These are phyloP conservation scores for Aplysina aerophoba DNA, from an alignment of 37 sponge, comb jelly and placozoan genomes.

Conservation along the genomic window DNA sequence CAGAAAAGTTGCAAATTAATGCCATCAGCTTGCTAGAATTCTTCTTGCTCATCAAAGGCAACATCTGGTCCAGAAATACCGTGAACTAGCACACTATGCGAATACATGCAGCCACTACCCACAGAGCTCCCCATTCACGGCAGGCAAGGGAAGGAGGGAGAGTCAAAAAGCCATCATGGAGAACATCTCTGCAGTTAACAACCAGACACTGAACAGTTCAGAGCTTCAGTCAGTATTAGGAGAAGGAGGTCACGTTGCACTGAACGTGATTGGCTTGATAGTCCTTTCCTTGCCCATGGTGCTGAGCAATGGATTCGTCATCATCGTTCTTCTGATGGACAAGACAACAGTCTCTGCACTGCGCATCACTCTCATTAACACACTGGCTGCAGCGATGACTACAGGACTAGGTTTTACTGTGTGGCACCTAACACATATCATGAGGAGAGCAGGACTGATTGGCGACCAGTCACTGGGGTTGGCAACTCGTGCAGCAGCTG, in stretches of 20 bases:
- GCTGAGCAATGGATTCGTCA: background rate
- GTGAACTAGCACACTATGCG: too few species aligned
- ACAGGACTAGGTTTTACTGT: background rate
- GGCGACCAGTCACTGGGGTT: background rate
- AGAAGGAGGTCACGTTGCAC: background rate
- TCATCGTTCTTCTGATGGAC: background rate
- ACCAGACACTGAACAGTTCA: slow-evolving; percentile 7
- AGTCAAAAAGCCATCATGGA: background rate
- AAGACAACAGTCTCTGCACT: background rate
- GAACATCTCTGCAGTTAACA: background rate
- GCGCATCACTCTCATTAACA: background rate
- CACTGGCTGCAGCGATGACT: background rate
- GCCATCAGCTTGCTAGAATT: too few species aligned
- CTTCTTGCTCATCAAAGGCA: too few species aligned
- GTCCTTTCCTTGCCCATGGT: background rate
- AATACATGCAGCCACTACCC: too few species aligned
- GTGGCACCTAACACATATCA: background rate
- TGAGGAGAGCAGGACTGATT: background rate
- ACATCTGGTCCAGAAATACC: too few species aligned
- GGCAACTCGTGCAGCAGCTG: background rate
- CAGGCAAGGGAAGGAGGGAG: too few species aligned
- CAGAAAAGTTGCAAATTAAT: too few species aligned
- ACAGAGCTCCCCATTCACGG: too few species aligned
- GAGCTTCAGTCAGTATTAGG: background rate
- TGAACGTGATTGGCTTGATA: background rate